Conservation (phyloP, 2,888 invertebrate genomes). For the Nezara viridula region DNA sequence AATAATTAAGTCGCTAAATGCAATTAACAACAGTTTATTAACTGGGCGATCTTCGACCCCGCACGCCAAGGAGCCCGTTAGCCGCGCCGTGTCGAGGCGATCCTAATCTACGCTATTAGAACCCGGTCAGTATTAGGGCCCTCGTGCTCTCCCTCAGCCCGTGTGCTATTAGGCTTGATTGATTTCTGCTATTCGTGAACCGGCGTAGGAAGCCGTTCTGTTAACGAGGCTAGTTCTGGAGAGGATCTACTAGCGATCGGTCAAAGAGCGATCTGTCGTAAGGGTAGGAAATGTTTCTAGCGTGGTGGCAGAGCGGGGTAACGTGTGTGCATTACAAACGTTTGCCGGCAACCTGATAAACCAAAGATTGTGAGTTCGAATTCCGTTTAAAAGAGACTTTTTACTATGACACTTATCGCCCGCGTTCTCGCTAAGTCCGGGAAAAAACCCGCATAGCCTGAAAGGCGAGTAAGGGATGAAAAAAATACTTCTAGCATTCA, state of each 20-base stretch:
- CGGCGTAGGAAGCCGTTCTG: too few relatives aligned
- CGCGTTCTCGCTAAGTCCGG: too few relatives aligned
- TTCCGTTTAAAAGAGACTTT: too few relatives aligned
- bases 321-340: too few relatives aligned
- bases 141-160: background rate
- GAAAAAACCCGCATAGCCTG: too few relatives aligned
- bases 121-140: background rate
- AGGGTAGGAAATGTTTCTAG: too few relatives aligned
- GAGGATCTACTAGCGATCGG: background rate
- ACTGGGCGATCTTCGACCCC: conserved; percentile 10
- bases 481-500: too few relatives aligned
- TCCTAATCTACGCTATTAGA: conserved; percentile 51
- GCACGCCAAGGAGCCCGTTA: conserved; percentile 14
- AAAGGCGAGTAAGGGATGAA: too few relatives aligned
- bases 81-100: background rate
- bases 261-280: background rate
- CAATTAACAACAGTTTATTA: conserved; percentile 21
- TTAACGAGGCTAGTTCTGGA: background rate
- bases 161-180: conserved; percentile 24
- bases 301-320: too few relatives aligned
- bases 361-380: too few relatives aligned
- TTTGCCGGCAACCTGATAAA: too few relatives aligned
- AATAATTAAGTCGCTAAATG: conserved; percentile 42
- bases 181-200: conserved; percentile 42
- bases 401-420: too few relatives aligned